Evolutionary conservation across 2,113 vertebrate genomes (phyloP).

Genomic region (Furnarius figulus): DNA sequence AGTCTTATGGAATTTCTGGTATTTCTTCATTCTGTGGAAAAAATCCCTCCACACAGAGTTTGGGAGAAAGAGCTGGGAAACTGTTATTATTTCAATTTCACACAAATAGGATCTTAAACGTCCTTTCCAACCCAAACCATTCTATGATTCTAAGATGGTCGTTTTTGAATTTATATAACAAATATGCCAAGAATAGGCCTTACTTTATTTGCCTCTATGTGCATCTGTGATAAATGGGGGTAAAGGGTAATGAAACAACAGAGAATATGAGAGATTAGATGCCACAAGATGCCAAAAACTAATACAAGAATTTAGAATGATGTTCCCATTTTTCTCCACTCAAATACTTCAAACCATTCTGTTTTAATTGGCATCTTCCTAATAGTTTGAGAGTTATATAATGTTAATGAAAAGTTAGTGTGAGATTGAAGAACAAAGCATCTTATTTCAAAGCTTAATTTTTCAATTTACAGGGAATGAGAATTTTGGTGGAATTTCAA

Average conservation of each 20-base stretch:
- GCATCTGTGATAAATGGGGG: neutral
- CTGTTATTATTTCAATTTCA: neutral
- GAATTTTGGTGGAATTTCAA: conserved; percentile 15
- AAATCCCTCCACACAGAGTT: neutral
- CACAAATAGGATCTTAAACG: neutral
- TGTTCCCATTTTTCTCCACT: neutral
- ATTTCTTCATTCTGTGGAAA: neutral
- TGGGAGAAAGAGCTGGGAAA: neutral
- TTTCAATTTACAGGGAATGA: conserved; percentile 38
- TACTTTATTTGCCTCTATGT: neutral
- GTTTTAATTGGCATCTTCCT: neutral
- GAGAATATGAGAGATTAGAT: neutral
- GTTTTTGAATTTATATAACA: neutral
- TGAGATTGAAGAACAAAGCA: conserved; percentile 31
- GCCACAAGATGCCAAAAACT: neutral
- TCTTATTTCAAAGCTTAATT: conserved; percentile 52
- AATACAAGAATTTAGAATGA: neutral
- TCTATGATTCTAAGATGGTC: neutral
- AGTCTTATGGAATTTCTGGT: neutral
- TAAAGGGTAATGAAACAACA: neutral
- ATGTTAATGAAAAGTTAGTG: conserved; percentile 14
- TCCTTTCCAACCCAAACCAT: neutral
- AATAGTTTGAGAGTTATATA: conserved; percentile 10
- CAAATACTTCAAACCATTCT: neutral
- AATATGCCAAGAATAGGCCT: neutral